Evolutionary conservation across 2,888 invertebrate species (phyloP).

Genomic region (Philonicus albiceps): DNA sequence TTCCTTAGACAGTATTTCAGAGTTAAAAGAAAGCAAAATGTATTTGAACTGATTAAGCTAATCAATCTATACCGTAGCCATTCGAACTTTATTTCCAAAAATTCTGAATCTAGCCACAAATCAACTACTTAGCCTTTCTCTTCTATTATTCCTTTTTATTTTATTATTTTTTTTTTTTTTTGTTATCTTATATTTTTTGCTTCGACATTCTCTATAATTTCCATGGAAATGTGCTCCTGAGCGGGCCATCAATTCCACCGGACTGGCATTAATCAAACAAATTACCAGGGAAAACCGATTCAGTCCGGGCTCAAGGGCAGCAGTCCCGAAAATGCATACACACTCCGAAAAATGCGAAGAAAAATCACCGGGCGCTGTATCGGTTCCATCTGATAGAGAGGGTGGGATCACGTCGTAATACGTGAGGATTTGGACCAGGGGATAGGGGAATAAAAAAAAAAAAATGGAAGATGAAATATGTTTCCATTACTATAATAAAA

Average conservation of each 20-base stretch:
- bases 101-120: not conserved
- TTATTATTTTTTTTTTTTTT: not conserved
- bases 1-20: no score
- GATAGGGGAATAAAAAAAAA: not conserved
- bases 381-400: slow-evolving; percentile 24
- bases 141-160: not conserved
- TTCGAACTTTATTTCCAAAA: not conserved
- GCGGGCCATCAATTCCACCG: slow-evolving; percentile 18
- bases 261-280: slow-evolving; percentile 37
- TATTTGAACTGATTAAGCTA: no score
- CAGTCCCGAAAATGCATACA: slow-evolving; percentile 26
- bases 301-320: not conserved
- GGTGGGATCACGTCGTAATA: slow-evolving; percentile 39
- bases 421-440: slow-evolving; percentile 28
- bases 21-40: no score
- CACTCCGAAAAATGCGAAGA: not conserved
- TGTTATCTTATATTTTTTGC: not conserved
- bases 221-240: not conserved
- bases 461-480: slow-evolving; percentile 49
- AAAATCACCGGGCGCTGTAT: slow-evolving; percentile 15
- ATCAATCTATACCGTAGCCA: not conserved
- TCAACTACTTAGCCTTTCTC: not conserved
- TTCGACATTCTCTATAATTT: slow-evolving; percentile 13
- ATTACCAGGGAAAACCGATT: slow-evolving; percentile 34
- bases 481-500: slow-evolving; percentile 52